These are phyloP conservation scores for Nyctalus aviator DNA, from an alignment of 2,797 vertebrate species.

Conservation along the genomic window DNA sequence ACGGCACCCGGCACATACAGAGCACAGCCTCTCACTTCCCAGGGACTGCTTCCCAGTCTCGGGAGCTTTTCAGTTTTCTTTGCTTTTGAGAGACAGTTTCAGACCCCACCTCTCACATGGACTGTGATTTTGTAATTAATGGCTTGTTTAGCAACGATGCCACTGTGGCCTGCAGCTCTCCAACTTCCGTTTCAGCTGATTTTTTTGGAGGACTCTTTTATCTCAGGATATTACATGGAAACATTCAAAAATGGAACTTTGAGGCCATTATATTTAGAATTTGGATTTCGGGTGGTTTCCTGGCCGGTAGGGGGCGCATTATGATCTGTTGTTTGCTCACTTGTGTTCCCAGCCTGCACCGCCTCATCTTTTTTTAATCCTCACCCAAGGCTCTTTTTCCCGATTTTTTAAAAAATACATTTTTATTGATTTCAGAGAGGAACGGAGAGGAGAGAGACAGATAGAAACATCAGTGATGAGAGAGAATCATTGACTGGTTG, in stretches of 20 bases:
- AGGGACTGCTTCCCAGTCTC: too few species aligned
- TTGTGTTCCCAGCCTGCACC: not conserved
- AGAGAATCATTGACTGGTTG: too few species aligned
- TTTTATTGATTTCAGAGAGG: too few species aligned
- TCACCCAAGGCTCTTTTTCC: too few species aligned
- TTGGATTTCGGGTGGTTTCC: not conserved
- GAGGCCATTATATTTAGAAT: not conserved
- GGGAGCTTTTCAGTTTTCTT: not conserved
- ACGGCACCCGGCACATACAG: accelerated
- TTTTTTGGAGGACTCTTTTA: not conserved
- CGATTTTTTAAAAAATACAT: too few species aligned
- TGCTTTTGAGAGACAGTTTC: not conserved
- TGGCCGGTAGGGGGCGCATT: not conserved
- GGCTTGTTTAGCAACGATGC: not conserved
- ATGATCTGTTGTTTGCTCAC: not conserved
- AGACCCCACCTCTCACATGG: not conserved
- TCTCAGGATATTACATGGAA: not conserved
- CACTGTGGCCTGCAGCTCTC: not conserved
- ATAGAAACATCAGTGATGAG: too few species aligned
- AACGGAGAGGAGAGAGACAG: too few species aligned
- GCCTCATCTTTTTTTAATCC: not conserved
- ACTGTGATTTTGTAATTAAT: not conserved
- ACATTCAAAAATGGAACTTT: not conserved
- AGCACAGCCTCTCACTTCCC: not conserved
- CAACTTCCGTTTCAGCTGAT: not conserved